Conservation (phyloP, 2,888 invertebrate species). For the Galerucella pusilla region DNA sequence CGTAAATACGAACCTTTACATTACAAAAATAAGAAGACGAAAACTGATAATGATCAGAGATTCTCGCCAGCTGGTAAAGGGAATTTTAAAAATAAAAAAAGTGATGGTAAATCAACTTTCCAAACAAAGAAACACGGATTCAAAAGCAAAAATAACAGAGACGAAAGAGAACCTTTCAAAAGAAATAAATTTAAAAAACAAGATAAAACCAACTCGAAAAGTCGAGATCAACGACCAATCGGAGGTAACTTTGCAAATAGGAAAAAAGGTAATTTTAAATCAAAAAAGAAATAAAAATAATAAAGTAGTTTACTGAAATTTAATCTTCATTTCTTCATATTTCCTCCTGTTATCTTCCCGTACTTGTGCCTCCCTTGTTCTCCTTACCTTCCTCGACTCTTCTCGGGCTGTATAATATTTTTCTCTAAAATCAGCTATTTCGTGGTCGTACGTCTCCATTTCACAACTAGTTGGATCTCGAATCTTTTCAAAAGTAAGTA, state of each 20-base stretch:
- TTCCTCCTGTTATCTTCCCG: conserved; percentile 57
- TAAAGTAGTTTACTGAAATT: conserved; percentile 18
- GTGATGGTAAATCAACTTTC: conserved; percentile 8
- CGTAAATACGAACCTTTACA: conserved; percentile 39
- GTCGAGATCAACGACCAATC: too few species aligned
- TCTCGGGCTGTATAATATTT: conserved; percentile 79
- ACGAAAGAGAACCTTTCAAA: conserved; percentile 32
- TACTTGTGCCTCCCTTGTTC: conserved; percentile 63
- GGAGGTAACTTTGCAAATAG: not conserved
- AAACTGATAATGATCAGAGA: not conserved
- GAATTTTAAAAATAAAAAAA: not conserved
- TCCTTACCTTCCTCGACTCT: conserved; percentile 73
- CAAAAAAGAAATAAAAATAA: conserved; percentile 20
- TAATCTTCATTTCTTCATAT: conserved; percentile 35
- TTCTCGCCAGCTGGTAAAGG: too few species aligned
- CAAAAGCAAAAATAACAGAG: conserved; percentile 25
- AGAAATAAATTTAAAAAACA: conserved; percentile 53
- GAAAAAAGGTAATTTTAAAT: conserved; percentile 23
- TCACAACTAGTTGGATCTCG: conserved; percentile 67
- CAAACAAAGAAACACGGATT: conserved; percentile 19
- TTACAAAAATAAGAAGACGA: conserved; percentile 53
- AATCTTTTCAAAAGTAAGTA: conserved; percentile 88
- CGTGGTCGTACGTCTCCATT: conserved; percentile 54
- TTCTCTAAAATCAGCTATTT: conserved; percentile 69
- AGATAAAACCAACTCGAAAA: conserved; percentile 36